Evolutionary conservation across 2,888 invertebrate genomes (phyloP).

Genomic region (Drosophila fulvimacula): DNA sequence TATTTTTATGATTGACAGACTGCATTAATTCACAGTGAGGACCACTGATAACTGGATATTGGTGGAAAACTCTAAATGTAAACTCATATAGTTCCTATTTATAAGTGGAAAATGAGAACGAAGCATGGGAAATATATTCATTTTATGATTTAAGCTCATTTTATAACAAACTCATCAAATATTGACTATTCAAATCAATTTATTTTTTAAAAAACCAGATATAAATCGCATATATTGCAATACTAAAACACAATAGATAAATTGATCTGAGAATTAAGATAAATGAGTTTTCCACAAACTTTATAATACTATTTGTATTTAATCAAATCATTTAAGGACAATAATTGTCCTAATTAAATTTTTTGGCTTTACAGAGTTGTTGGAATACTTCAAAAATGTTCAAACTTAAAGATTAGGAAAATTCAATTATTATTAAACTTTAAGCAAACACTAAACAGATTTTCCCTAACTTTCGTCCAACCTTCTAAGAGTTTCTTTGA

Average conservation of each 20-base stretch:
- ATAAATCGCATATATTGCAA: too few species aligned
- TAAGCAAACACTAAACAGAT: not conserved
- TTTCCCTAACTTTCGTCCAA: not conserved
- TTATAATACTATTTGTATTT: not conserved
- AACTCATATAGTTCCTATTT: too few species aligned
- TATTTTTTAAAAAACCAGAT: too few species aligned
- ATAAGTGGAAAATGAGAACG: too few species aligned
- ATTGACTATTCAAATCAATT: not conserved
- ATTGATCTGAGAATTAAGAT: too few species aligned
- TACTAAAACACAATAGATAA: too few species aligned
- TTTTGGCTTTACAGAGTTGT: not conserved
- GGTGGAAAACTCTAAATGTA: not conserved
- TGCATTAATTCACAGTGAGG: not conserved
- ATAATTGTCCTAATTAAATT: not conserved
- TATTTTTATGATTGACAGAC: too few species aligned
- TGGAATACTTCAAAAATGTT: not conserved
- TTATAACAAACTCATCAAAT: not conserved
- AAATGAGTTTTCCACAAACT: not conserved
- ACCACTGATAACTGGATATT: not conserved
- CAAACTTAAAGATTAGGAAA: not conserved
- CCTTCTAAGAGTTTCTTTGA: conserved; percentile 1
- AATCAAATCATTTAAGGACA: not conserved
- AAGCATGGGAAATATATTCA: too few species aligned
- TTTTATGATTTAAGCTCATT: too few species aligned
- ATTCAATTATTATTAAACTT: not conserved